These are phyloP conservation scores for Prochilodus magdalenae DNA, from an alignment of 2,113 vertebrate genomes.

Conservation along the genomic window DNA sequence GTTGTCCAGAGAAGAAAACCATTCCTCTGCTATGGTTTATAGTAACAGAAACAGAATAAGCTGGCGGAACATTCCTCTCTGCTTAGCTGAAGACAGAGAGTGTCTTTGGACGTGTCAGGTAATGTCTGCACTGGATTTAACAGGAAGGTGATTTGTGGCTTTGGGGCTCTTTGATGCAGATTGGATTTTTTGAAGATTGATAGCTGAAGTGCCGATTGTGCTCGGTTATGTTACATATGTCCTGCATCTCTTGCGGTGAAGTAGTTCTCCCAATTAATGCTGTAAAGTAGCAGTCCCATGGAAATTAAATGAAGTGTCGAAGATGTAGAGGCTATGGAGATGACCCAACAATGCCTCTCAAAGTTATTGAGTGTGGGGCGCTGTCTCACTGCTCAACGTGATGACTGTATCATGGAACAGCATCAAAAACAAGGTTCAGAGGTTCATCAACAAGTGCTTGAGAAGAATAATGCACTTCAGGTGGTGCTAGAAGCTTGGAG, in stretches of 20 bases:
- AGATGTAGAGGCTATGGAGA: not conserved
- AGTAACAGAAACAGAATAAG: conserved; percentile 59
- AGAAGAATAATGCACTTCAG: conserved; percentile 64
- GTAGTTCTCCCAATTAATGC: not conserved
- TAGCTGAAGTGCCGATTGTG: not conserved
- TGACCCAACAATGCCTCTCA: not conserved
- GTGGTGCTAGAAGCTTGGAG: conserved; percentile 47
- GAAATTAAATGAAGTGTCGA: conserved; percentile 5
- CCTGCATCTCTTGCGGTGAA: not conserved
- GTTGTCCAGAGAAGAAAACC: conserved; percentile 60
- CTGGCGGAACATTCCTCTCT: conserved; percentile 57
- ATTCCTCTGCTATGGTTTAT: conserved; percentile 58
- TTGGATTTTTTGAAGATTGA: conserved; percentile 26
- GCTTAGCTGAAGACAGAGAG: conserved; percentile 52
- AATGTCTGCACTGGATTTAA: conserved; percentile 43
- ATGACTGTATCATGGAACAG: conserved; percentile 33
- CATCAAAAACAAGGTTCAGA: conserved; percentile 54
- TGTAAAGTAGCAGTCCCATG: not conserved
- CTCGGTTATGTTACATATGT: not conserved
- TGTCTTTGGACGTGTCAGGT: conserved; percentile 54
- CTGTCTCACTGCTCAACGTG: not conserved
- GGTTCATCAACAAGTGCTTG: conserved; percentile 40
- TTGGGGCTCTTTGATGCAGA: conserved; percentile 44
- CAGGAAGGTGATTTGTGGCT: conserved; percentile 45
- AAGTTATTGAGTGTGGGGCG: not conserved